These are phyloP conservation scores for Oxyura jamaicensis DNA, from an alignment of 2,113 vertebrate species.

Conservation along the genomic window DNA sequence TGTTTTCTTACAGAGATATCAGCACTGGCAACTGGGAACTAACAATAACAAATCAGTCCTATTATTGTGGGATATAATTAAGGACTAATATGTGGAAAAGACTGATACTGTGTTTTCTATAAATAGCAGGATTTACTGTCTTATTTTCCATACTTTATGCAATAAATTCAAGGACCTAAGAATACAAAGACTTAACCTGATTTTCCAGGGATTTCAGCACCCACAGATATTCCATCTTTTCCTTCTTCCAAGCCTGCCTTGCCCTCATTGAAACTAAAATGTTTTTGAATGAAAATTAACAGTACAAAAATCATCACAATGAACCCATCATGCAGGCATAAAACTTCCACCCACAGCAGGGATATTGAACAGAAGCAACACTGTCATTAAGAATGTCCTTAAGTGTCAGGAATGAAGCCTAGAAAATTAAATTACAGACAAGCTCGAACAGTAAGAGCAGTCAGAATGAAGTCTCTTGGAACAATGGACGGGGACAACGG, in stretches of 20 bases:
- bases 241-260: neutral
- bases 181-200: neutral
- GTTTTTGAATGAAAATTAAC: neutral
- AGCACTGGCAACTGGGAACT: neutral
- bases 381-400: neutral
- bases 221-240: neutral
- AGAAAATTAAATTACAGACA: neutral
- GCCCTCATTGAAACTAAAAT: neutral
- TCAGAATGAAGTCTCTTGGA: neutral
- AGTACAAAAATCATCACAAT: neutral
- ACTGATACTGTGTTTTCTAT: neutral
- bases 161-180: neutral
- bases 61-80: neutral
- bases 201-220: neutral
- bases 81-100: constrained; percentile 11
- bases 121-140: neutral
- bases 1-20: constrained; percentile 18
- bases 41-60: constrained; percentile 32
- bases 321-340: neutral
- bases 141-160: neutral
- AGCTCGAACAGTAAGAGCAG: neutral
- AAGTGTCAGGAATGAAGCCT: neutral
- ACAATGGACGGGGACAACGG: neutral
- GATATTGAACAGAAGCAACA: neutral
- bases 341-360: neutral